These are phyloP conservation scores for Sarcophaga carnaria DNA, from an alignment of 2,888 invertebrate species.

Conservation along the genomic window DNA sequence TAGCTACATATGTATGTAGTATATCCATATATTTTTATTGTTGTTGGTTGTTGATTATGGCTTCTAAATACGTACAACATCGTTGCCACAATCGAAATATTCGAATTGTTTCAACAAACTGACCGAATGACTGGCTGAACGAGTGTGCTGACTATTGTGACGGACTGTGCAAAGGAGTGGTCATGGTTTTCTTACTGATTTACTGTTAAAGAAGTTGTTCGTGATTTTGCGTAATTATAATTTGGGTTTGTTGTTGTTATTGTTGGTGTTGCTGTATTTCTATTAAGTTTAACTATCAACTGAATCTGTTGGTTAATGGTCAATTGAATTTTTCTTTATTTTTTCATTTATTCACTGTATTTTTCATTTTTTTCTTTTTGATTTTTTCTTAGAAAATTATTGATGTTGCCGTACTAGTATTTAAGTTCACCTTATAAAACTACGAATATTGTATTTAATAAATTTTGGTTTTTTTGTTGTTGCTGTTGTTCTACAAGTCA, in stretches of 20 bases:
- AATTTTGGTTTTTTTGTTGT: background rate
- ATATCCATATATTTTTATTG: too few species aligned
- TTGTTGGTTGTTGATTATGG: too few species aligned
- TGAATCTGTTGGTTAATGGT: slow-evolving; percentile 32
- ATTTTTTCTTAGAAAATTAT: background rate
- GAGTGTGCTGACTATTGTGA: too few species aligned
- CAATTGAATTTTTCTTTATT: slow-evolving; percentile 62
- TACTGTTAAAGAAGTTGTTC: slow-evolving; percentile 41
- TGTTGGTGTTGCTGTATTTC: slow-evolving; percentile 12
- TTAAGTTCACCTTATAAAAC: background rate
- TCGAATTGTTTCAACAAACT: background rate
- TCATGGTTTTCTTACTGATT: slow-evolving; percentile 30
- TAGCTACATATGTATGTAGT: too few species aligned
- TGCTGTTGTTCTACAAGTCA: background rate
- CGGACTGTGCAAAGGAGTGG: slow-evolving; percentile 39
- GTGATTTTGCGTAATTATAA: slow-evolving; percentile 63
- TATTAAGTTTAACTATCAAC: background rate
- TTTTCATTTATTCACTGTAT: background rate
- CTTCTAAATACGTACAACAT: too few species aligned
- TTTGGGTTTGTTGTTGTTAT: background rate
- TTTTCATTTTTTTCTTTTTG: background rate
- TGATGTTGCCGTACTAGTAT: background rate
- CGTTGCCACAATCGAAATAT: too few species aligned
- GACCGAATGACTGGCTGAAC: too few species aligned
- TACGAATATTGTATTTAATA: background rate